These are phyloP conservation scores for Chlorops oryzae DNA, from an alignment of 1,140 invertebrate species.

Conservation along the genomic window DNA sequence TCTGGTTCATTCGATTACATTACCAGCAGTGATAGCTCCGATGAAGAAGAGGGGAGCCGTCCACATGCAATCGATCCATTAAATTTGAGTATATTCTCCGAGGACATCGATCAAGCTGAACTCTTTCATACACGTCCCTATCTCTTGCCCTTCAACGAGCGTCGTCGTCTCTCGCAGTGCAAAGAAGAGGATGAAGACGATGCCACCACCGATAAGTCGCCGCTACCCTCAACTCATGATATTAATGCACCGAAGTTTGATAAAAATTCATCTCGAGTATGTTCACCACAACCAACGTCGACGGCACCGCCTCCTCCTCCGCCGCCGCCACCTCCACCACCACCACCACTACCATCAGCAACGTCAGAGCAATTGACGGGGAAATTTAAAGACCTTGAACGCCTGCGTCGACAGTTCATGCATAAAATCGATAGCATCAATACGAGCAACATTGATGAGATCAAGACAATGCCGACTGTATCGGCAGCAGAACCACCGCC, in stretches of 20 bases:
- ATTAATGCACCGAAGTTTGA: slow-evolving; percentile 18
- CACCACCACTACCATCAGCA: slow-evolving; percentile 36
- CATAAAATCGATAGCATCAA: slow-evolving; percentile 43
- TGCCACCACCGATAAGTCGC: slow-evolving; percentile 33
- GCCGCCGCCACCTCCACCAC: slow-evolving; percentile 22
- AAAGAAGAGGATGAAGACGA: slow-evolving; percentile 74
- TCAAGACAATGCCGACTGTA: slow-evolving; percentile 24
- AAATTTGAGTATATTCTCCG: slow-evolving; percentile 15
- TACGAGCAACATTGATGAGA: slow-evolving; percentile 36
- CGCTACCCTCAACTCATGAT: not conserved
- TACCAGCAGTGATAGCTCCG: slow-evolving; percentile 33
- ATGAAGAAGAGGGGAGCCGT: slow-evolving; percentile 26
- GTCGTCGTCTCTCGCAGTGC: slow-evolving; percentile 70
- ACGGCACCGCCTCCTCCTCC: not conserved
- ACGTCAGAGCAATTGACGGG: slow-evolving; percentile 33
- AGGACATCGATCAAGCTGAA: slow-evolving; percentile 22
- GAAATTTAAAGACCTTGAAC: slow-evolving; percentile 39
- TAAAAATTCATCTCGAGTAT: too few relatives aligned
- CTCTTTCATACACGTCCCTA: slow-evolving; percentile 38
- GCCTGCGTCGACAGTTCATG: slow-evolving; percentile 42
- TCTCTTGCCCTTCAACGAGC: slow-evolving; percentile 56
- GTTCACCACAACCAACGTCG: not conserved
- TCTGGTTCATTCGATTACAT: slow-evolving; percentile 36
- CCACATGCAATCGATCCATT: not conserved
- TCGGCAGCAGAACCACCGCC: slow-evolving; percentile 32